phyloP scores from a whole-genome alignment of 2,113 vertebrate species.

The Cynocephalus volans region DNA sequence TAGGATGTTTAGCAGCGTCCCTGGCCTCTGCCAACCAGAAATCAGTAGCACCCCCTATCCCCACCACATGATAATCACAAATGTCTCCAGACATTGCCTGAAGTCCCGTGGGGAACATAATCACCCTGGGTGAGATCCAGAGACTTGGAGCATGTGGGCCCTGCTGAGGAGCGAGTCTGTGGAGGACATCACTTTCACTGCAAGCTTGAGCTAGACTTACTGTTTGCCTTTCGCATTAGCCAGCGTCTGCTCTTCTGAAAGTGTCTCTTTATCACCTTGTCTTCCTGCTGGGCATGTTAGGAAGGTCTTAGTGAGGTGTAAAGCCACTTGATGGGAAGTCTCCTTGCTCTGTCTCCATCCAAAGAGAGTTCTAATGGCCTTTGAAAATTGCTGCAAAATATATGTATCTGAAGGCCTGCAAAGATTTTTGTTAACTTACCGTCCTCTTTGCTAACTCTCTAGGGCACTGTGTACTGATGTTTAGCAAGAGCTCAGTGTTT shows the following conservation, averaged over 20 bases:
- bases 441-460: background rate
- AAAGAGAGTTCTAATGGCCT: background rate
- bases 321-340: background rate
- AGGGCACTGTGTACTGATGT: background rate
- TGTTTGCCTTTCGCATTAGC: background rate
- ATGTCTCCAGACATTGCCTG: background rate
- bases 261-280: background rate
- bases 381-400: background rate
- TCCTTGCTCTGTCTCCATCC: background rate
- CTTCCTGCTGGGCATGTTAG: accelerated
- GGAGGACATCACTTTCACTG: slow-evolving; percentile 9
- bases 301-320: background rate
- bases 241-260: slow-evolving; percentile 10
- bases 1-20: background rate
- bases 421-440: background rate
- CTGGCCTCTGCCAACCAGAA: background rate
- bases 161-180: background rate
- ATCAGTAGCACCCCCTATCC: background rate
- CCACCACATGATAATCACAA: background rate
- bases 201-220: background rate
- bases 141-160: background rate
- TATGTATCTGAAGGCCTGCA: background rate
- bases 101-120: too few relatives aligned
- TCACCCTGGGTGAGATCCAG: background rate
- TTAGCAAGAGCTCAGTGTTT: background rate